Percentiles rank a stretch among this genome's conserved stretches.
Conservation (phyloP, 2,888 invertebrate genomes). For the Meghimatium bilineatum region DNA sequence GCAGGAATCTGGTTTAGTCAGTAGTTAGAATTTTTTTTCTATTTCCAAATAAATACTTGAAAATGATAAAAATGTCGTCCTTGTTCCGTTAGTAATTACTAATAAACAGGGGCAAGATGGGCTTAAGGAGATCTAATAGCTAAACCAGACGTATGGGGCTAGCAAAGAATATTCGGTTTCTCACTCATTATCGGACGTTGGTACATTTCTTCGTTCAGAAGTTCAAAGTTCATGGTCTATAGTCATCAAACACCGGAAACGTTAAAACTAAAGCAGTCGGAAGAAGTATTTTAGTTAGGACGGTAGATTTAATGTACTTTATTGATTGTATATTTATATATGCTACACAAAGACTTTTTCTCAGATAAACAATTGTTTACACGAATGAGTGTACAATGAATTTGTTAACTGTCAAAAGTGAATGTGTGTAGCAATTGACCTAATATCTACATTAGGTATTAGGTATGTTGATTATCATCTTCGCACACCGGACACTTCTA, state of each 20-base stretch:
- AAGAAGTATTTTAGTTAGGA: background rate
- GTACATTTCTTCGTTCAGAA: background rate
- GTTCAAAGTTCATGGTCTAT: conserved; percentile 2
- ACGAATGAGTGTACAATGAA: too few relatives aligned
- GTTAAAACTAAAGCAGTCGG: background rate
- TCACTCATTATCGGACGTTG: background rate
- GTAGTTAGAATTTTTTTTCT: background rate
- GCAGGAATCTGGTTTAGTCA: background rate
- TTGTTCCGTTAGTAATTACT: background rate
- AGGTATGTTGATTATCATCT: too few relatives aligned
- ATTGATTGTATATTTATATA: background rate
- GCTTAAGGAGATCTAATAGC: background rate
- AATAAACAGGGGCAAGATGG: background rate
- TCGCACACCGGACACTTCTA: too few relatives aligned
- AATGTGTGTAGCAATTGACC: too few relatives aligned
- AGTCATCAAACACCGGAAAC: conserved; percentile 7
- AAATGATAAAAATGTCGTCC: background rate
- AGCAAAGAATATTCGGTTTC: background rate
- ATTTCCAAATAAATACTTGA: background rate
- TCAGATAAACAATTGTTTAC: too few relatives aligned
- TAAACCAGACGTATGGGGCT: background rate
- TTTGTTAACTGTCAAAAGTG: too few relatives aligned
- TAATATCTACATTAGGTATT: too few relatives aligned
- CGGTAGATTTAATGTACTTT: background rate
- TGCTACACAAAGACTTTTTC: too few relatives aligned